Conservation (phyloP, 2,797 vertebrate species). For the Hybognathus amarus region DNA sequence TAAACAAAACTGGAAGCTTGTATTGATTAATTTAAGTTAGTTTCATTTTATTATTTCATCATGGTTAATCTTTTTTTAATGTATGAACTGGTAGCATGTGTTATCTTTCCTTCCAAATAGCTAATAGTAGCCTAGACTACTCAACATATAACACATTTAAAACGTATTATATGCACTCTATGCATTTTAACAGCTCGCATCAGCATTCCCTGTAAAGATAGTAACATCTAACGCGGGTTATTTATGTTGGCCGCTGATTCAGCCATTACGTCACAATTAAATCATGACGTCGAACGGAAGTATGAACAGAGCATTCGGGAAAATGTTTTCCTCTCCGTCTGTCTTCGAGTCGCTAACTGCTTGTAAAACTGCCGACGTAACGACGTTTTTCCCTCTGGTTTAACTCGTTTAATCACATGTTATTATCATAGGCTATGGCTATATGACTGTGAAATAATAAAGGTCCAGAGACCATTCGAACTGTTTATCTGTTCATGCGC, state of each 20-base stretch:
- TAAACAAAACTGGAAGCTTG: neutral
- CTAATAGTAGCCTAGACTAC: too few relatives aligned
- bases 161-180: neutral
- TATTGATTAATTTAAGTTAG: neutral
- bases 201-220: neutral
- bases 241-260: constrained; percentile 5
- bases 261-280: constrained; percentile 36
- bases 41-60: neutral
- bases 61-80: too few relatives aligned
- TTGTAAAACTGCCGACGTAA: neutral
- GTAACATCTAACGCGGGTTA: neutral
- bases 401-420: neutral
- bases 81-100: neutral
- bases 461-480: neutral
- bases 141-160: neutral
- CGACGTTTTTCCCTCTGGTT: neutral
- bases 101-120: neutral
- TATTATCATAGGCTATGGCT: neutral
- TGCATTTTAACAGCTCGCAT: neutral
- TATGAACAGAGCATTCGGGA: neutral
- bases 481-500: neutral
- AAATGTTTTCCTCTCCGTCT: neutral
- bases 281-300: constrained; percentile 53
- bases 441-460: neutral
- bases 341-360: neutral